Evolutionary conservation across 2,888 invertebrate genomes (phyloP).

Genomic region (Pherbina coryleti): DNA sequence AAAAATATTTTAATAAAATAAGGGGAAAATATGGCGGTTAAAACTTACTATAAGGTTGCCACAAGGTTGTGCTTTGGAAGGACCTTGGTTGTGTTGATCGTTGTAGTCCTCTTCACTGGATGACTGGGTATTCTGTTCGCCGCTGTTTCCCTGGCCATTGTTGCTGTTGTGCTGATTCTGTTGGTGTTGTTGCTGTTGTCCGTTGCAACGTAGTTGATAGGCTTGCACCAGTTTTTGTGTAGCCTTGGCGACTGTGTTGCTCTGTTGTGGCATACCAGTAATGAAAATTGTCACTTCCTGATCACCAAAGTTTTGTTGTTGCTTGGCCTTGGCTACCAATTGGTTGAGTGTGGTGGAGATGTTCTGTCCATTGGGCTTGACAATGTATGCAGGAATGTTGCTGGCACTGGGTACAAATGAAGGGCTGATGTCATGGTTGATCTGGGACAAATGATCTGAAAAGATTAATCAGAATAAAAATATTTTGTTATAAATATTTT

Average conservation of each 20-base stretch:
- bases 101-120: constrained; percentile 55
- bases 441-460: constrained; percentile 60
- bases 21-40: not conserved
- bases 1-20: not conserved
- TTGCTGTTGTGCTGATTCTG: constrained; percentile 45
- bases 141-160: constrained; percentile 41
- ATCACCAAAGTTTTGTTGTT: constrained; percentile 56
- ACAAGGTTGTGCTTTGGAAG: constrained; percentile 44
- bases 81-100: constrained; percentile 37
- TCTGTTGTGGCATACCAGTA: constrained; percentile 58
- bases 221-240: constrained; percentile 59
- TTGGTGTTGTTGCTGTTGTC: constrained; percentile 32
- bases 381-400: constrained; percentile 55
- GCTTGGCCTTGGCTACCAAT: constrained; percentile 53
- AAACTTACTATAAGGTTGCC: constrained; percentile 57
- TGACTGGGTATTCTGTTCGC: constrained; percentile 37
- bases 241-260: constrained; percentile 56
- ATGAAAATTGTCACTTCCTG: constrained; percentile 65
- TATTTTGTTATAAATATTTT: not conserved
- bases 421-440: constrained; percentile 56
- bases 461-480: not conserved
- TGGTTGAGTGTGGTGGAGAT: constrained; percentile 54
- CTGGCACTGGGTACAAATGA: constrained; percentile 57
- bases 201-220: constrained; percentile 61
- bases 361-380: constrained; percentile 56